Evolutionary conservation across 2,888 invertebrate species (phyloP), one percentile per base, ranked within the genome.

Genomic region (Conops quadrifasciatus): DNA sequence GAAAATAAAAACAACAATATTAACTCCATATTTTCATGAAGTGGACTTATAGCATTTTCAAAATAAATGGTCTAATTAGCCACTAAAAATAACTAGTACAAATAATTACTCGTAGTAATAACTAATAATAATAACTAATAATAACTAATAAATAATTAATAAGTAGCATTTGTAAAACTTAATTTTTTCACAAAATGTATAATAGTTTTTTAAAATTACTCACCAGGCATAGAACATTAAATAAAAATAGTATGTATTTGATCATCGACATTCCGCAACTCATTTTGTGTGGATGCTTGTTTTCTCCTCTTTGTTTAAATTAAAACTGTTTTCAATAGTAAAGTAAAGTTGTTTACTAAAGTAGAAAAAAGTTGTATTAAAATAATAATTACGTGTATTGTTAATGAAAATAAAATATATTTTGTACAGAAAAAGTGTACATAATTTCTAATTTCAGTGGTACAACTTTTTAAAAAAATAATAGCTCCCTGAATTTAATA

Each of bases 241-340:
- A 93, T 85, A 93, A 89, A 86, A 94, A 94, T 81, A 94, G 89
- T 80, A 94, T 89, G 87, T 93, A 93, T 89, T 94, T 94, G 84
- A 94, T 90, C 88, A 92, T 91, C 86, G 91, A 90, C 87, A 91
- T 91, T 85, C 91, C 92, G 87, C 91, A 91, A 86, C 89, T 89
- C 90, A 91, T 91, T 69, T 73, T 77, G 75, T 7, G 36, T 16
- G 49, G 70, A 47, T 60, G 56, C 73, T 73, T 51, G 71, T 43
- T 67, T 67, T 64, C 62, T 7, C 56, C 3, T 26, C 49, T 51
- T 64, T 43, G 16, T 28, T 21, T 30, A 24, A 30, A 49, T 15
- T 13, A 36, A 36, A 36, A 36, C 36, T 7, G 9, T 36, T 36
- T 9, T 36, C 36, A 36, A 36, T 36, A 9, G 36, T 11, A 65